These are phyloP conservation scores for Drosophila sturtevanti DNA, from an alignment of 1,140 invertebrate genomes.

Conservation along the genomic window DNA sequence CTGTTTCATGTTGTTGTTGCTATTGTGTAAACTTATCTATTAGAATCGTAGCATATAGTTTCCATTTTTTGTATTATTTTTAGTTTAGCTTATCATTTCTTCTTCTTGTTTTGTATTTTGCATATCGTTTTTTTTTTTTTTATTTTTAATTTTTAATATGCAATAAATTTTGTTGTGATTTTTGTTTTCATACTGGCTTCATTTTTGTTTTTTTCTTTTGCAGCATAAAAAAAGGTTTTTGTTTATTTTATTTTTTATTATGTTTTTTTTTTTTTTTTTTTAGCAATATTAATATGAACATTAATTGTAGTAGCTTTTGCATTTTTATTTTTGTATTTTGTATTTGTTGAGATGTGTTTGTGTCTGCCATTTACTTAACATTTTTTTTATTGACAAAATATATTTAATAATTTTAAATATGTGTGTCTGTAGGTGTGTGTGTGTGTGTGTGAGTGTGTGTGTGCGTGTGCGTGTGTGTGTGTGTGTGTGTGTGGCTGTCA, in stretches of 20 bases:
- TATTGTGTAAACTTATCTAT: conserved; percentile 51
- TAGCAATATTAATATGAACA: conserved; percentile 16
- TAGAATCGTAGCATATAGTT: conserved; percentile 68
- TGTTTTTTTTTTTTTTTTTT: conserved; percentile 1
- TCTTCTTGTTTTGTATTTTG: no score
- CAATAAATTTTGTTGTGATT: conserved; percentile 19
- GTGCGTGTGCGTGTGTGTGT: conserved; percentile 36
- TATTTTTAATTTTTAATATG: conserved; percentile 14
- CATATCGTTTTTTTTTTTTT: background rate
- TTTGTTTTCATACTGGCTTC: conserved; percentile 6
- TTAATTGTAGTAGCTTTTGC: conserved; percentile 13
- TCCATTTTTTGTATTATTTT: conserved; percentile 2
- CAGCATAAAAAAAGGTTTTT: conserved; percentile 12
- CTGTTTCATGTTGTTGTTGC: conserved; percentile 14
- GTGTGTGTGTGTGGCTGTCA: conserved; percentile 43
- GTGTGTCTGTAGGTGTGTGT: conserved; percentile 23
- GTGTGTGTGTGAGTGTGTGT: conserved; percentile 5
- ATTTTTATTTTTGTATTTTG: background rate
- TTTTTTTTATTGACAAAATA: conserved; percentile 35
- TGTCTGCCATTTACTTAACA: conserved; percentile 4
- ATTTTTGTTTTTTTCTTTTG: conserved; percentile 2
- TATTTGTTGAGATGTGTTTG: background rate
- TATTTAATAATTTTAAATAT: background rate
- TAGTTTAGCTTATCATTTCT: conserved; percentile 16
- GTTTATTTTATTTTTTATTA: background rate